Conservation (phyloP, 2,113 vertebrate genomes). For the Misgurnus anguillicaudatus region DNA sequence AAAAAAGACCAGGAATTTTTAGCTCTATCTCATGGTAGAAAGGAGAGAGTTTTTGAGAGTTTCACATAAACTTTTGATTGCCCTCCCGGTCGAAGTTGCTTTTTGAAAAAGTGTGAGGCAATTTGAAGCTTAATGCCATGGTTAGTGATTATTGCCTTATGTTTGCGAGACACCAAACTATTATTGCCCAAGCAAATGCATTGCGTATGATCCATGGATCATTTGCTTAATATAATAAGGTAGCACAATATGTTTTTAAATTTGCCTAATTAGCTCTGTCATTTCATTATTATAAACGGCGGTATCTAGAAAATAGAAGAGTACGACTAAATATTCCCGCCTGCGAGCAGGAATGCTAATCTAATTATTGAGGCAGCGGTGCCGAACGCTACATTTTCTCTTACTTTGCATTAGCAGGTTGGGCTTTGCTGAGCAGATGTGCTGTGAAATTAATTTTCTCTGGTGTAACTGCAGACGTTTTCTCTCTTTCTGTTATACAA, state of each 20-base stretch:
- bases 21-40: slow-evolving; percentile 52
- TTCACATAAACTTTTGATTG: slow-evolving; percentile 66
- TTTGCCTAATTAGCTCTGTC: slow-evolving; percentile 91
- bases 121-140: slow-evolving; percentile 57
- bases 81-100: slow-evolving; percentile 62
- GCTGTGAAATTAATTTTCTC: slow-evolving; percentile 99
- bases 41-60: slow-evolving; percentile 43
- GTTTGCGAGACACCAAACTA: slow-evolving; percentile 69
- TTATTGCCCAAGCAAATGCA: slow-evolving; percentile 79
- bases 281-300: slow-evolving; percentile 97
- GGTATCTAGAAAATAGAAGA: slow-evolving; percentile 87
- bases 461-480: slow-evolving; percentile 98
- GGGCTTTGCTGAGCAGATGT: slow-evolving; percentile 99
- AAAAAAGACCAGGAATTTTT: slow-evolving; percentile 50
- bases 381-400: slow-evolving; percentile 94
- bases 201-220: slow-evolving; percentile 73
- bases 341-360: slow-evolving; percentile 93
- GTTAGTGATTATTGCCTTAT: slow-evolving; percentile 63
- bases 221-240: slow-evolving; percentile 90
- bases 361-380: slow-evolving; percentile 97
- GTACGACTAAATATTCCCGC: slow-evolving; percentile 86
- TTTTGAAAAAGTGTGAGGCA: slow-evolving; percentile 47
- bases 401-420: slow-evolving; percentile 94
- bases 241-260: slow-evolving; percentile 96
- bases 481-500: slow-evolving; percentile 94